Base-by-base conservation (phyloP, 2,797 vertebrate species). In the Muscicapa striata region DNA sequence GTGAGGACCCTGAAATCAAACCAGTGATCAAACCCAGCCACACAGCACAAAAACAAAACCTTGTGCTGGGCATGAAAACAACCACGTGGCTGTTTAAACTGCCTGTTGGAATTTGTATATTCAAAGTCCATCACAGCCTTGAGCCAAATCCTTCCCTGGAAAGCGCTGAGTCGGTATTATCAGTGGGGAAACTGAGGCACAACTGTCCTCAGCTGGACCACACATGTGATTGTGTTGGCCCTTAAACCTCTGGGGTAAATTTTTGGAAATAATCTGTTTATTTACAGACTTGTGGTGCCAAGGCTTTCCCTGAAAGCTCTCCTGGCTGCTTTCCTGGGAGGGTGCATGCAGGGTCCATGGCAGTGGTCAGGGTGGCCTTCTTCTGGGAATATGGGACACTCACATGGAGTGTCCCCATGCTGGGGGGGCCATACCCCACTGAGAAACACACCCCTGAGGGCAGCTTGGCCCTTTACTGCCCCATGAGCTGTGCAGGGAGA, bases 81-180 rank as follows among this genome's bases (percentile, higher is more conserved):
- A 17, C 41, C 70, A 82, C 6, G 10, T 61, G 62, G 21, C 13
- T 58, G 29, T 32, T 87, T 20, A 49, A 78, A 51, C 40, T 36
- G 63, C 45, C n/a, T 11, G 10, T 6, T 91, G 55, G 55, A 49
- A 66, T 93, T 73, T 91, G 43, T n/a, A 2, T 41, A 83, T 54
- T 88, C 92, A 96, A 94, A 96, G 90, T 95, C 88, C 88, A 88
- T 54, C 61, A 5, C 13, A 51, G 12, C 36, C 38, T 57, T 57
- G 6, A 61, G 86, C 72, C 87, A 88, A n/a, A 16, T 54, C 30
- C 30, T 43, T 68, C 40, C 40, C 30, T 41, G 62, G 52, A 84
- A 86, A 90, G 55, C 0, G 2, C 84, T 38, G 68, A 66, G 36
- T 80, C 46, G 18, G 48, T 22, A 24, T 17, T n/a, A 18, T 32